Evolutionary conservation across 92 coral and sea anemone species (phyloP), one percentile per base, ranked within the genome.

Genomic region (Metridium senile): DNA sequence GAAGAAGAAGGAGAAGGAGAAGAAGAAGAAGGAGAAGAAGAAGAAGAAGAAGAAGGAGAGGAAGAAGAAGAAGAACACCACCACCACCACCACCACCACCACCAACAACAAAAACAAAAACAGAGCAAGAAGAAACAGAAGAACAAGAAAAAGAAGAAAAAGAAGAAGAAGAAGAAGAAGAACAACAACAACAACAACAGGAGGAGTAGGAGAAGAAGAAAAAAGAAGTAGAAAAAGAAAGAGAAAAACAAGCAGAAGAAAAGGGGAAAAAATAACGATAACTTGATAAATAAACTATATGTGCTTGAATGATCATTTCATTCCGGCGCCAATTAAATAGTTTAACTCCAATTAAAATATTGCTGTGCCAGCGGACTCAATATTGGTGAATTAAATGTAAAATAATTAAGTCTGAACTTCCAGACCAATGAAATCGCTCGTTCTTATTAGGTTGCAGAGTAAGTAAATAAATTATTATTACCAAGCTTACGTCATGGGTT

Each of bases 101-200:
- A n/a, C n/a, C n/a, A n/a, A n/a, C n/a, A n/a, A n/a, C n/a, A n/a
- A n/a, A n/a, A n/a, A n/a, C n/a, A n/a, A n/a, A n/a, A n/a, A n/a
- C n/a, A n/a, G 86, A 62, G 1, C 82, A 74, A 0, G 81, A 80
- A 1, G 87, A 76, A 0, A 76, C 58, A 0, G 81, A 62, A 1
- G 86, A 81, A 0, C 68, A 68, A 9, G 75, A 81, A 0, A 66
- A 81, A 10, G 82, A 70, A 0, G 84, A 77, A 22, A 80, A 83
- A 2, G 93, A 80, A 23, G 93, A 88, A 0, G 93, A 80, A 0
- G 93, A 86, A 0, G 93, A 89, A 4, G 93, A 89, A 1, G 92
- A 88, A 0, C 85, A 85, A 32, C 82, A 74, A 8, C 79, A 76
- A 10, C 84, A 79, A 13, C 8, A 39, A 39, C 8, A 39, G 13